Conservation (phyloP, 2,888 invertebrate genomes). For the Prionchulus punctatus region DNA sequence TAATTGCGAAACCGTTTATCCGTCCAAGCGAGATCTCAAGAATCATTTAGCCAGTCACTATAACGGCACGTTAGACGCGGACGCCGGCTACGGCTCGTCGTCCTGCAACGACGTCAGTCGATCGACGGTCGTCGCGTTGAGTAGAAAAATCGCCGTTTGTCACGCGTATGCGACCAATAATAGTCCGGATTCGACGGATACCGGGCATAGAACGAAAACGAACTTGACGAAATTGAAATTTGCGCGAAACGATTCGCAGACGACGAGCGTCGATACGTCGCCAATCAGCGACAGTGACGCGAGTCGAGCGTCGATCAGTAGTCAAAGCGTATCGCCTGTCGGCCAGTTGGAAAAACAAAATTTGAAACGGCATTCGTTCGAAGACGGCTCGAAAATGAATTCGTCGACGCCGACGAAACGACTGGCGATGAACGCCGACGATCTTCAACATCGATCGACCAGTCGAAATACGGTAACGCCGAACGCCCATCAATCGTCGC, state of each 20-base stretch:
- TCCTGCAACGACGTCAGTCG: conserved; percentile 1
- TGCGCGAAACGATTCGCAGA: conserved; percentile 6
- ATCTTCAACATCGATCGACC: no score
- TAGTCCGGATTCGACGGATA: not conserved
- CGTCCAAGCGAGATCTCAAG: conserved; percentile 19
- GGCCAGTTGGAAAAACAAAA: not conserved
- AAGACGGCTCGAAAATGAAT: not conserved
- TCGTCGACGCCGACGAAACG: not conserved
- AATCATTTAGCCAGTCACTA: conserved; percentile 22
- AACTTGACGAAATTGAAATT: conserved; percentile 3
- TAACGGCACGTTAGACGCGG: not conserved
- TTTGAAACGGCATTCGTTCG: not conserved
- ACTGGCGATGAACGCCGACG: no score
- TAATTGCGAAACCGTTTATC: conserved; percentile 20
- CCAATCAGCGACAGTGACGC: not conserved
- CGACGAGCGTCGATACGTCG: not conserved
- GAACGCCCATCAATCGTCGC: no score
- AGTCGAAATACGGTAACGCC: no score
- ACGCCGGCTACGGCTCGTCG: not conserved
- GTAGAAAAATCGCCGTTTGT: not conserved
- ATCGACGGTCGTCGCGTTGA: conserved; percentile 4
- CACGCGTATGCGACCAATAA: not conserved
- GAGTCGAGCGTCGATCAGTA: not conserved
- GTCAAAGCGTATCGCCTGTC: not conserved
- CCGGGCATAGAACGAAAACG: not conserved